These are phyloP conservation scores for Siphonodentalium dalli DNA, from an alignment of 2,888 invertebrate species.

Conservation along the genomic window DNA sequence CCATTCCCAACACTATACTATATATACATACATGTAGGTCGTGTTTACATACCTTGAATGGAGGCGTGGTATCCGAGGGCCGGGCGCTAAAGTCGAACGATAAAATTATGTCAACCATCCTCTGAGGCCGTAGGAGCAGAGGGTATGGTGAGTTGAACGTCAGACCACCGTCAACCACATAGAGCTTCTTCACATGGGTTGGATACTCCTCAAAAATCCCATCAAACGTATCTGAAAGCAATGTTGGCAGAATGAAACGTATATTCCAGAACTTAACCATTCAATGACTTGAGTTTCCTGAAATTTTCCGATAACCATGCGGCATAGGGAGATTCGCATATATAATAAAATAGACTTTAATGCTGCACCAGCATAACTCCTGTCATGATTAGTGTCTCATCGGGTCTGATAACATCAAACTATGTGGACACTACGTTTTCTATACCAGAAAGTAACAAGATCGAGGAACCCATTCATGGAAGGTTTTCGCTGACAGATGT, in stretches of 20 bases:
- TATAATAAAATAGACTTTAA: too few species aligned
- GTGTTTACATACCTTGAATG: conserved; percentile 66
- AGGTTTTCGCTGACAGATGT: too few species aligned
- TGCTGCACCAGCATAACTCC: too few species aligned
- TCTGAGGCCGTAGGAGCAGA: conserved; percentile 64
- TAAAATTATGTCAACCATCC: conserved; percentile 64
- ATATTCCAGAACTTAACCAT: neutral
- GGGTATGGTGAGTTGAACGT: conserved; percentile 68
- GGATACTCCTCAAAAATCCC: conserved; percentile 64
- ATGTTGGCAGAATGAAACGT: neutral
- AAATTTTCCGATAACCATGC: neutral
- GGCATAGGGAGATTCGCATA: too few species aligned
- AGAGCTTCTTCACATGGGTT: conserved; percentile 64
- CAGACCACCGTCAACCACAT: conserved; percentile 66
- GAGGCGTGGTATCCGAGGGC: conserved; percentile 59
- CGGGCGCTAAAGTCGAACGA: conserved; percentile 67
- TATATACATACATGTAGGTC: too few species aligned
- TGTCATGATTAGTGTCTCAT: too few species aligned
- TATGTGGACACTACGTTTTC: too few species aligned
- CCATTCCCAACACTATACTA: too few species aligned
- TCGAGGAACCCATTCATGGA: too few species aligned
- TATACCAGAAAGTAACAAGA: too few species aligned
- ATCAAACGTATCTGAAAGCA: conserved; percentile 44
- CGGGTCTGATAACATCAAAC: too few species aligned
- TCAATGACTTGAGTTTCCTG: too few species aligned